Percentiles rank a stretch among this genome's conserved stretches.
Conservation (phyloP, 2,888 invertebrate species). For the Epicampocera succincta region DNA sequence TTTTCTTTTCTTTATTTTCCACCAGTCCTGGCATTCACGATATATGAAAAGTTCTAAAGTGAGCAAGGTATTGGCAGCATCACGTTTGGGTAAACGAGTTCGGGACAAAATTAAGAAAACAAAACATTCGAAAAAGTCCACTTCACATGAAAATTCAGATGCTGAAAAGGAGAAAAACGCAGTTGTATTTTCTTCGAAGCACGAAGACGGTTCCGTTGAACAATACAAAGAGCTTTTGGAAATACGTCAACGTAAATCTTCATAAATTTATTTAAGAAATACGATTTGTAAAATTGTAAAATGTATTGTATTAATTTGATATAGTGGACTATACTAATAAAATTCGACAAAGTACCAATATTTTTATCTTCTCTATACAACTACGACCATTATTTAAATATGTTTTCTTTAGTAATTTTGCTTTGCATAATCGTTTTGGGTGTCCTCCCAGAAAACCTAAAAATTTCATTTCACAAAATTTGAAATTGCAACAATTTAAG, state of each 20-base stretch:
- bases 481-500: too few species aligned
- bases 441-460: too few species aligned
- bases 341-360: too few species aligned
- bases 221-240: conserved; percentile 83
- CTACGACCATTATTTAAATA: too few species aligned
- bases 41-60: conserved; percentile 85
- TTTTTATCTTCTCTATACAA: too few species aligned
- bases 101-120: conserved; percentile 84
- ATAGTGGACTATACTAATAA: too few species aligned
- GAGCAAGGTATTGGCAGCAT: conserved; percentile 83
- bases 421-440: too few species aligned
- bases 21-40: conserved; percentile 84
- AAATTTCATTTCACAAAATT: too few species aligned
- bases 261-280: conserved; percentile 7
- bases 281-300: background rate
- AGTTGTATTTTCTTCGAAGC: conserved; percentile 74
- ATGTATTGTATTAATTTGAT: background rate
- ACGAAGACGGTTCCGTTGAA: conserved; percentile 83
- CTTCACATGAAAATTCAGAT: conserved; percentile 63
- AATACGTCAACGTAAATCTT: conserved; percentile 75
- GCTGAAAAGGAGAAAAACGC: conserved; percentile 67
- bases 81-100: conserved; percentile 84
- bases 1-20: background rate
- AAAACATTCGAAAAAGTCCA: conserved; percentile 75
- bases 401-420: too few species aligned